Percentiles rank a stretch among this genome's conserved stretches.
Conservation (phyloP, 2,888 invertebrate species). For the Ephialtes manifestator region DNA sequence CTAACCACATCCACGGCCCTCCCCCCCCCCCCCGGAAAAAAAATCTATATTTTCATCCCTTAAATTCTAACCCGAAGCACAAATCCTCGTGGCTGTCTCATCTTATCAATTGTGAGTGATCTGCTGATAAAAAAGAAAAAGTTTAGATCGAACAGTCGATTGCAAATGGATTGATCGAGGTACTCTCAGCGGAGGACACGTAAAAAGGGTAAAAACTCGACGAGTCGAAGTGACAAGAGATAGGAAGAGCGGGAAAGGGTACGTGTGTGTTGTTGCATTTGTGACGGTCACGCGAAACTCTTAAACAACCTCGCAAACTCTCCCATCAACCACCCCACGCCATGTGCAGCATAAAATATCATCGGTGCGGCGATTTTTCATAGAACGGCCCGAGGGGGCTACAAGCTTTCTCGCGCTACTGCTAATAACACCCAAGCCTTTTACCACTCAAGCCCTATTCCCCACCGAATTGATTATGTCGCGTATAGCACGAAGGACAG, state of each 20-base stretch:
- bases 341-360: conserved; percentile 54
- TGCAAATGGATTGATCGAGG: conserved; percentile 62
- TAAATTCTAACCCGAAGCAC: conserved; percentile 15
- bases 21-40: background rate
- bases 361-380: conserved; percentile 58
- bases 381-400: background rate
- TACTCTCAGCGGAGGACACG: conserved; percentile 6
- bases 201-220: conserved; percentile 26
- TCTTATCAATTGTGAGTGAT: conserved; percentile 8
- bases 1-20: background rate
- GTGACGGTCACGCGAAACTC: conserved; percentile 63
- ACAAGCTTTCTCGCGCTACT: conserved; percentile 15
- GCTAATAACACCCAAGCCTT: conserved; percentile 29
- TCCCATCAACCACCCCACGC: conserved; percentile 12
- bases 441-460: conserved; percentile 22
- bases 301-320: conserved; percentile 29
- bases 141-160: conserved; percentile 55
- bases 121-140: conserved; percentile 30
- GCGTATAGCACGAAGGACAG: conserved; percentile 35
- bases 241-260: conserved; percentile 38
- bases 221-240: conserved; percentile 38
- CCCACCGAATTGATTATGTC: conserved; percentile 64
- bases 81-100: background rate
- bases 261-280: conserved; percentile 27
- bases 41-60: conserved; percentile 9